Percentiles rank a stretch among this genome's conserved stretches.
Conservation (phyloP, 2,113 vertebrate species). For the Numida meleagris region DNA sequence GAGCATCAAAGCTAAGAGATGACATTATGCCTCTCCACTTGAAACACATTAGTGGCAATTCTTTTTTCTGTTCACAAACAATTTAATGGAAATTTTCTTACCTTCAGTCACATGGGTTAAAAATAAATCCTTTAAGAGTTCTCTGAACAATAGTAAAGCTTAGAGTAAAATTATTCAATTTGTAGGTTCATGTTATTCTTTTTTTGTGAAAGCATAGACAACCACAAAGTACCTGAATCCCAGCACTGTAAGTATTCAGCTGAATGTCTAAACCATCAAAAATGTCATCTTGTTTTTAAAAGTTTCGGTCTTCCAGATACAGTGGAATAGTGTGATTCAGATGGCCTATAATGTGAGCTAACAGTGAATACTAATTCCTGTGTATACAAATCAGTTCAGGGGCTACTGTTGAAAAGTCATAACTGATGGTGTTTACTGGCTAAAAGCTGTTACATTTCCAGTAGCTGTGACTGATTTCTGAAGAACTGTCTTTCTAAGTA, state of each 20-base stretch:
- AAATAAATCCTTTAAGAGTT: not conserved
- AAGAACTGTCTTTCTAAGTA: not conserved
- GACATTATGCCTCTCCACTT: accelerated
- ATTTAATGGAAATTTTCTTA: not conserved
- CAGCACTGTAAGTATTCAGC: not conserved
- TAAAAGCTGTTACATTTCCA: not conserved
- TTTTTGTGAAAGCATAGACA: not conserved
- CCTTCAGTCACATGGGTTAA: accelerated
- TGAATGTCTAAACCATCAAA: not conserved
- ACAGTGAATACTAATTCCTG: not conserved
- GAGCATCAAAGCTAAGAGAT: not conserved
- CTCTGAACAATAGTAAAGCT: not conserved
- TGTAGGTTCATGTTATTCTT: not conserved
- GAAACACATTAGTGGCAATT: not conserved
- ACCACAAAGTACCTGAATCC: not conserved
- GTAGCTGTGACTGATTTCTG: not conserved
- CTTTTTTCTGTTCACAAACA: not conserved
- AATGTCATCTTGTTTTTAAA: not conserved
- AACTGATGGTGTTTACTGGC: not conserved
- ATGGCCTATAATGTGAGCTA: not conserved
- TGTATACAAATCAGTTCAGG: not conserved
- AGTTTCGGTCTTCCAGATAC: not conserved
- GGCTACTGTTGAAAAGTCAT: not conserved
- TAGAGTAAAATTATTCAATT: not conserved
- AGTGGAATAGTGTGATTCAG: not conserved